phyloP scores from a whole-genome alignment of 1,140 invertebrate species.

The Dysdera silvatica region DNA sequence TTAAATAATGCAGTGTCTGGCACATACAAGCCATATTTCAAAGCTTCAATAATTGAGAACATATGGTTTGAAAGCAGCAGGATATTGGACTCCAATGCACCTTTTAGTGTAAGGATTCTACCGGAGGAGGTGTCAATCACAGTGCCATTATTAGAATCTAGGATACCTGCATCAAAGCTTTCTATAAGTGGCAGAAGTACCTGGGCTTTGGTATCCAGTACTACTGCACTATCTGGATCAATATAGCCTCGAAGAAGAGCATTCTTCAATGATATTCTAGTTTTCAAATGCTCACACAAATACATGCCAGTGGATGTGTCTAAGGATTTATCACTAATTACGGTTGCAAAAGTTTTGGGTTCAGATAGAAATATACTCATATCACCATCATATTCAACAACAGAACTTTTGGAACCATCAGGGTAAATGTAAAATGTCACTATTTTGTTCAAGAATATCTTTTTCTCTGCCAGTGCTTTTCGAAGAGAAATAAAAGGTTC shows the following conservation, averaged over 20 bases:
- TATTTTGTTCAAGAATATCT: slow-evolving; percentile 58
- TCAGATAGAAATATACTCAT: slow-evolving; percentile 57
- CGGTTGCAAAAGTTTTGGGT: slow-evolving; percentile 59
- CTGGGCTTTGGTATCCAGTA: slow-evolving; percentile 67
- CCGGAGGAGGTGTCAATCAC: slow-evolving; percentile 86
- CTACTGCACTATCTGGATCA: slow-evolving; percentile 63
- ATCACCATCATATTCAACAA: slow-evolving; percentile 64
- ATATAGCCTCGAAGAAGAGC: slow-evolving; percentile 75
- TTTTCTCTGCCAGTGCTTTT: slow-evolving; percentile 59
- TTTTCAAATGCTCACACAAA: slow-evolving; percentile 67
- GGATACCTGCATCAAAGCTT: slow-evolving; percentile 70
- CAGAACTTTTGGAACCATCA: slow-evolving; percentile 56
- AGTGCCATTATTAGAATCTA: slow-evolving; percentile 63
- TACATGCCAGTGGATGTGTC: slow-evolving; percentile 69
- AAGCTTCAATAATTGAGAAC: slow-evolving; percentile 37
- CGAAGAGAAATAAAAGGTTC: slow-evolving; percentile 63
- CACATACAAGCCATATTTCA: slow-evolving; percentile 55
- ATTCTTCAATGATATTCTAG: slow-evolving; percentile 67
- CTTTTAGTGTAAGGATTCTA: slow-evolving; percentile 59
- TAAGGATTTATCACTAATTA: slow-evolving; percentile 62
- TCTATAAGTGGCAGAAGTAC: slow-evolving; percentile 67
- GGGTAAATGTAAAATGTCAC: slow-evolving; percentile 60
- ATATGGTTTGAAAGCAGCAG: slow-evolving; percentile 64
- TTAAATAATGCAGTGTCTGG: slow-evolving; percentile 56
- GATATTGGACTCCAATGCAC: slow-evolving; percentile 77